phyloP scores from a whole-genome alignment of 2,797 vertebrate species.

The Etheostoma nigrum region DNA sequence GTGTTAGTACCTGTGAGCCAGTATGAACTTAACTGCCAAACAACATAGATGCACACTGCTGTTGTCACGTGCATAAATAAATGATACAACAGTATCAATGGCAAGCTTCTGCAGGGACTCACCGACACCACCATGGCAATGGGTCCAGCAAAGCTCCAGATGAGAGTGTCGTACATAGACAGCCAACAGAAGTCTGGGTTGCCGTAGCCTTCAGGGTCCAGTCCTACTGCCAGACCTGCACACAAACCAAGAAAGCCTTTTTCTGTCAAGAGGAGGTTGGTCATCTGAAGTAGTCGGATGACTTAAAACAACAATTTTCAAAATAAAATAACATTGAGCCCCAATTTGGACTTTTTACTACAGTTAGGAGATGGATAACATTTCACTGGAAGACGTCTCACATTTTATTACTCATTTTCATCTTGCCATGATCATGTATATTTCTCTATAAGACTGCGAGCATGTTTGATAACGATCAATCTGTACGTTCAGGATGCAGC shows the following conservation, averaged over 20 bases:
- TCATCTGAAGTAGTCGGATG: neutral
- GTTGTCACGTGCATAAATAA: neutral
- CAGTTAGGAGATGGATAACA: neutral
- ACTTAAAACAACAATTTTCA: neutral
- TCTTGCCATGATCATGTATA: neutral
- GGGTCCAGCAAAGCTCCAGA: conserved; percentile 96
- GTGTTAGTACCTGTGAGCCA: neutral
- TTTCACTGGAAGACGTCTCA: neutral
- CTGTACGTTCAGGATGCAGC: neutral
- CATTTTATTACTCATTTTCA: neutral
- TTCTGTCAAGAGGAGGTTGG: neutral
- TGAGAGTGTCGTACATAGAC: conserved; percentile 93
- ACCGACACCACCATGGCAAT: conserved; percentile 90
- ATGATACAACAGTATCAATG: neutral
- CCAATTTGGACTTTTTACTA: neutral
- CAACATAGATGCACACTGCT: neutral
- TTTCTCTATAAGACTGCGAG: neutral
- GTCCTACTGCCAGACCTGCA: conserved; percentile 92
- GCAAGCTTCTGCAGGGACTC: conserved; percentile 62
- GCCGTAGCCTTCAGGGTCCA: conserved; percentile 95
- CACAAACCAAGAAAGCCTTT: conserved; percentile 11
- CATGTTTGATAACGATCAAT: neutral
- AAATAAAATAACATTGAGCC: neutral
- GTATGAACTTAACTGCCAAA: neutral
- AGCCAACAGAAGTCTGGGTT: conserved; percentile 98